Evolutionary conservation across 2,113 vertebrate genomes (phyloP).

Genomic region (Alouatta palliata): DNA sequence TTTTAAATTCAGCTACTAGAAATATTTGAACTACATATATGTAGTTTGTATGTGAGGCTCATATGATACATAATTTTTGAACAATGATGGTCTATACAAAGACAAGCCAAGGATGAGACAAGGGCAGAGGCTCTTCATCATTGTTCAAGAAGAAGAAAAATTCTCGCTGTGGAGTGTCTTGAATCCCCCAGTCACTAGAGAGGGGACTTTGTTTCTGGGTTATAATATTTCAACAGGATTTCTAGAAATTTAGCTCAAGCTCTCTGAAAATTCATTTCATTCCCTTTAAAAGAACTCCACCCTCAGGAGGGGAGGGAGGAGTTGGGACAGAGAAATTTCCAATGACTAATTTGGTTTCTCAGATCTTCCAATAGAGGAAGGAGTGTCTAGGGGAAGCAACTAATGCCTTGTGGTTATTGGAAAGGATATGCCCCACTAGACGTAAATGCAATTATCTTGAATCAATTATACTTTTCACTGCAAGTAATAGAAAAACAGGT

Average conservation of each 20-base stretch:
- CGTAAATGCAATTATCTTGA: slow-evolving; percentile 8
- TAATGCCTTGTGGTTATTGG: background rate
- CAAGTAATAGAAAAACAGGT: background rate
- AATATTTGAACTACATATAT: background rate
- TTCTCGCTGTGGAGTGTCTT: background rate
- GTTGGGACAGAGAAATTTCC: background rate
- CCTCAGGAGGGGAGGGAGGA: background rate
- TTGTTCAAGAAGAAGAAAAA: background rate
- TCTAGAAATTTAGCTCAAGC: slow-evolving; percentile 2
- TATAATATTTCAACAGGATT: background rate
- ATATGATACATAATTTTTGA: background rate
- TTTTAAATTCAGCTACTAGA: slow-evolving; percentile 1
- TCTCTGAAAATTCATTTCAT: background rate
- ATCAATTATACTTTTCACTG: slow-evolving; percentile 8
- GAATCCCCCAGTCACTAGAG: background rate
- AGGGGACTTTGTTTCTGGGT: background rate
- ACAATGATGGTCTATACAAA: background rate
- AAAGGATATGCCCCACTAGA: background rate
- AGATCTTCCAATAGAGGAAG: background rate
- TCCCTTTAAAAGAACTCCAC: background rate
- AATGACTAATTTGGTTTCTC: background rate
- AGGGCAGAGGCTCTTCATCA: background rate
- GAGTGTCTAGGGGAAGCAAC: background rate
- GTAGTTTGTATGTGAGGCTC: background rate
- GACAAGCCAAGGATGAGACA: background rate